Percentiles rank a stretch among this genome's conserved stretches.
phyloP scores from a whole-genome alignment of 2,797 vertebrate species.

The Smutsia temminckii region DNA sequence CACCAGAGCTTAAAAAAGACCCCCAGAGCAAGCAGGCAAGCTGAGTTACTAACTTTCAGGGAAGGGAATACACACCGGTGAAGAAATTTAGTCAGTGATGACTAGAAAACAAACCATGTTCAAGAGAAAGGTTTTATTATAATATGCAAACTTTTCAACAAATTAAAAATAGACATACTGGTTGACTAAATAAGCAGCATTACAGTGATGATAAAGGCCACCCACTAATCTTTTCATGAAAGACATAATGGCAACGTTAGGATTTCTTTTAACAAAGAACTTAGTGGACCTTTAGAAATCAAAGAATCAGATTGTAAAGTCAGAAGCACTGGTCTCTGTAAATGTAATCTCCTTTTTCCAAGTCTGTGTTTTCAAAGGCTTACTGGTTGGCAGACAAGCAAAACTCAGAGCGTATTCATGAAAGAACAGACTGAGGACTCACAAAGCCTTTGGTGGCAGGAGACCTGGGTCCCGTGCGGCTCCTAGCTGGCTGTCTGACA shows the following conservation, averaged over 20 bases:
- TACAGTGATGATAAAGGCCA: neutral
- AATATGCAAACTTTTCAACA: conserved; percentile 4
- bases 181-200: neutral
- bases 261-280: conserved; percentile 28
- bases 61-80: neutral
- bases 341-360: conserved; percentile 36
- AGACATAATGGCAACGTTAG: neutral
- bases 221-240: conserved; percentile 17
- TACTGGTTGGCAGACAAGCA: conserved; percentile 23
- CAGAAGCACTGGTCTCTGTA: conserved; percentile 4
- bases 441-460: neutral
- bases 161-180: neutral
- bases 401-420: conserved; percentile 42
- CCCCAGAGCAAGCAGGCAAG: neutral
- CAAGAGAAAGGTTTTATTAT: neutral
- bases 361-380: conserved; percentile 24
- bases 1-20: neutral
- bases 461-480: neutral
- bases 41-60: neutral
- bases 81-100: conserved; percentile 12
- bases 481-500: neutral
- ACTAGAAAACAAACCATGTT: neutral
- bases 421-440: conserved; percentile 1
- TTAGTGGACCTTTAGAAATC: conserved; percentile 41
- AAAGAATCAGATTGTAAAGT: conserved; percentile 29